phyloP scores from a whole-genome alignment of 2,888 invertebrate genomes.

The Myathropa florea region DNA sequence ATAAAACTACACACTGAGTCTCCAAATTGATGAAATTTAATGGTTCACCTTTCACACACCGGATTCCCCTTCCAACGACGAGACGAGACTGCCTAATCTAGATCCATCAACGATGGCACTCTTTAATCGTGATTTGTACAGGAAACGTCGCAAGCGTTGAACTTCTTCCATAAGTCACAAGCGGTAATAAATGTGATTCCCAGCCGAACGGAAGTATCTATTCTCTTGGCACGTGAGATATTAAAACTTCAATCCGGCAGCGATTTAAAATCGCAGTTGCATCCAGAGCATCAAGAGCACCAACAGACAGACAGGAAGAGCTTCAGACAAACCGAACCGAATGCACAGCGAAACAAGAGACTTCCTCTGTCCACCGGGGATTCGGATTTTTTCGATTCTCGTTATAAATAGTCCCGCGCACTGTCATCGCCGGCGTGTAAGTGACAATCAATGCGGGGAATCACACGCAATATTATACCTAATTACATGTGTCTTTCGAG shows the following conservation, averaged over 20 bases:
- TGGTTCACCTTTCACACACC: background rate
- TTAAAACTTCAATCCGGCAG: constrained; percentile 43
- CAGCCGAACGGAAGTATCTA: constrained; percentile 59
- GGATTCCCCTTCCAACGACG: background rate
- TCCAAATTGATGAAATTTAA: background rate
- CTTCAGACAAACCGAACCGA: constrained; percentile 24
- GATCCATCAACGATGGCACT: constrained; percentile 48
- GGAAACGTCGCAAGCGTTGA: constrained; percentile 60
- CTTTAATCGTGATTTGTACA: constrained; percentile 42
- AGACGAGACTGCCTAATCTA: background rate
- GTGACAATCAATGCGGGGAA: background rate
- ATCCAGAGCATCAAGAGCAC: constrained; percentile 26
- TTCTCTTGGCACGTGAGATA: constrained; percentile 52
- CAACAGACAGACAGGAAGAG: constrained; percentile 60
- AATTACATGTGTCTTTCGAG: background rate
- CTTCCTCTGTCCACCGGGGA: constrained; percentile 40
- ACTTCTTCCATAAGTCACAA: constrained; percentile 50
- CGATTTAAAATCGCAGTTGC: background rate
- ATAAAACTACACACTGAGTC: background rate
- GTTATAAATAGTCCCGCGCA: constrained; percentile 32
- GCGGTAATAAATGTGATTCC: constrained; percentile 45
- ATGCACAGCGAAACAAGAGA: constrained; percentile 18
- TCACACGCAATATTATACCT: background rate
- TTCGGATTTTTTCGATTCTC: background rate
- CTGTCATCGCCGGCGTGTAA: background rate